Evolutionary conservation across 2,888 invertebrate species (phyloP).

Genomic region (Lasiommata megera): DNA sequence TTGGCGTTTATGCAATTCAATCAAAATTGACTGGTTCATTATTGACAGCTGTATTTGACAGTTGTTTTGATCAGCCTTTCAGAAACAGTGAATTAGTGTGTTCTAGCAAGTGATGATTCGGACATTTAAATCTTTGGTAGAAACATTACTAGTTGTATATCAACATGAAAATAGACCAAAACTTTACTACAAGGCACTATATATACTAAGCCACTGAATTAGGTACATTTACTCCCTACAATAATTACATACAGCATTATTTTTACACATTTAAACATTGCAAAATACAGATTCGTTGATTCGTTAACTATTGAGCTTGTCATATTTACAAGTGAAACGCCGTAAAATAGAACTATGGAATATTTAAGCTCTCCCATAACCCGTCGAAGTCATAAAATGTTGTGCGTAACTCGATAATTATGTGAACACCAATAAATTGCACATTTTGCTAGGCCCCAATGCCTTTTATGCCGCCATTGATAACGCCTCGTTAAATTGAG

Average conservation of each 20-base stretch:
- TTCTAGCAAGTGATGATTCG: constrained; percentile 7
- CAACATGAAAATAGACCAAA: constrained; percentile 11
- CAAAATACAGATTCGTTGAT: constrained; percentile 8
- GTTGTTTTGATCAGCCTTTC: no score
- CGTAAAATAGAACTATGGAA: not conserved
- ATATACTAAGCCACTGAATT: constrained; percentile 35
- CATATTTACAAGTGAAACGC: constrained; percentile 9
- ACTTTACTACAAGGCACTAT: constrained; percentile 37
- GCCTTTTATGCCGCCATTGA: constrained; percentile 15
- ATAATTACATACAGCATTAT: not conserved
- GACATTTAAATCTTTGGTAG: constrained; percentile 50
- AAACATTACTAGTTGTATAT: constrained; percentile 24
- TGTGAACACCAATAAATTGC: constrained; percentile 42
- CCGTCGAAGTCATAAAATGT: constrained; percentile 9
- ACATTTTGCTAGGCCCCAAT: constrained; percentile 20
- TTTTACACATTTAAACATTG: not conserved
- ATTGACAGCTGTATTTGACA: no score
- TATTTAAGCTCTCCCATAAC: constrained; percentile 8
- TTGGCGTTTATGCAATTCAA: no score
- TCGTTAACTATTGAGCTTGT: constrained; percentile 8
- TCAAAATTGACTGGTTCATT: no score
- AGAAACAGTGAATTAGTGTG: no score
- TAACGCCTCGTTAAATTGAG: constrained; percentile 21
- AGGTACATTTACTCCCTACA: not conserved
- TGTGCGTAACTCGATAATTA: constrained; percentile 25